Conservation (phyloP, 1,140 invertebrate genomes). For the Drosophila rhopaloa region DNA sequence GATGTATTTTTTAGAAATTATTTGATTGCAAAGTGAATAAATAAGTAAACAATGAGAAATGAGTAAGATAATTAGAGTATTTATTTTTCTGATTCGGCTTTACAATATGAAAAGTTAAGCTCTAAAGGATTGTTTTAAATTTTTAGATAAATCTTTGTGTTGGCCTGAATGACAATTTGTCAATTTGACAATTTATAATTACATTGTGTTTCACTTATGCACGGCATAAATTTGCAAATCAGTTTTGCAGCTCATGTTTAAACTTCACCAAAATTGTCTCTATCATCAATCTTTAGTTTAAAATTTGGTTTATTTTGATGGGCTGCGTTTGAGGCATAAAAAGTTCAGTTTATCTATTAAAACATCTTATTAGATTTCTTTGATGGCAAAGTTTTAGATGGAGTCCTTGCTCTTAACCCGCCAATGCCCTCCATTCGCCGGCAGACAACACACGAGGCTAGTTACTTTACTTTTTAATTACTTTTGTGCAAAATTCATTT, state of each 20-base stretch:
- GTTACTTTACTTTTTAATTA: slow-evolving; percentile 83
- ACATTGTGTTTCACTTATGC: no score
- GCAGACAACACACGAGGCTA: slow-evolving; percentile 72
- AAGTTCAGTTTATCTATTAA: slow-evolving; percentile 70
- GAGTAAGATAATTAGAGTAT: no score
- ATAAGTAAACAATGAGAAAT: no score
- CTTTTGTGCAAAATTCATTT: slow-evolving; percentile 83
- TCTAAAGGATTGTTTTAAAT: no score
- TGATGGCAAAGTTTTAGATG: slow-evolving; percentile 68
- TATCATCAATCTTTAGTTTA: slow-evolving; percentile 55
- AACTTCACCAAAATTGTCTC: slow-evolving; percentile 5
- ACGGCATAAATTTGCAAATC: no score
- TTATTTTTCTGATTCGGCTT: neutral
- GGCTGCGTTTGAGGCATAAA: slow-evolving; percentile 17
- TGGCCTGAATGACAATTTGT: no score
- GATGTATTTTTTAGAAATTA: no score
- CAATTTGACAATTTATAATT: no score
- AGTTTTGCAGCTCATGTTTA: no score
- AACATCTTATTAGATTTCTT: slow-evolving; percentile 82
- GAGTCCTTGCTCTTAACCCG: slow-evolving; percentile 17
- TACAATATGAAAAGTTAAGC: no score
- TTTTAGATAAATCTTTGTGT: no score
- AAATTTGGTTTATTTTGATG: slow-evolving; percentile 65
- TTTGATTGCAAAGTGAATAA: no score
- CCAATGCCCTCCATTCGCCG: neutral